Percentiles rank a stretch among this genome's conserved stretches.
Conservation (phyloP, 2,113 vertebrate species). For the Bombycilla garrulus region DNA sequence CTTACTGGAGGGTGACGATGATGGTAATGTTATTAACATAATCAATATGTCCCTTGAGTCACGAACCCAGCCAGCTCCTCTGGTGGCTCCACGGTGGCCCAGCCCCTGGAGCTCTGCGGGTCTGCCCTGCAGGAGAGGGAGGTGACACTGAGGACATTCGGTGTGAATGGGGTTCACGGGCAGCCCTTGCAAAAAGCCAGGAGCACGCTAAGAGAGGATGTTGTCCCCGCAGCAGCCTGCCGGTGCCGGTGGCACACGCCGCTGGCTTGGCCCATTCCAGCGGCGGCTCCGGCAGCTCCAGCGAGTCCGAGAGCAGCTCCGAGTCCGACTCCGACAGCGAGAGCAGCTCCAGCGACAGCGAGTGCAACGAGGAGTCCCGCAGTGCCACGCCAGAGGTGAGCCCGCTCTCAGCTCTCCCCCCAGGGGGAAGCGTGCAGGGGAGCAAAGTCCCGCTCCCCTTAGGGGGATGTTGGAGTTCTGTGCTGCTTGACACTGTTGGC, state of each 20-base stretch:
- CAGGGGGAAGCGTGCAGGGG: fast-evolving
- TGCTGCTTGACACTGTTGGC: not conserved
- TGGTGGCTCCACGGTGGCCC: fast-evolving
- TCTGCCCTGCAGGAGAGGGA: not conserved
- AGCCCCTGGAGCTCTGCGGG: fast-evolving
- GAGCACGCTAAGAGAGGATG: not conserved
- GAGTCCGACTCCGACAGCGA: conserved; percentile 93
- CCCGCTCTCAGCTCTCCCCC: fast-evolving
- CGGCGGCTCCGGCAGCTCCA: conserved; percentile 87
- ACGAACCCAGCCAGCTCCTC: not conserved
- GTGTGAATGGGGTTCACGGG: fast-evolving
- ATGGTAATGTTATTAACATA: not conserved
- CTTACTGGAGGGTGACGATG: not conserved
- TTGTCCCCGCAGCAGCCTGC: conserved; percentile 67
- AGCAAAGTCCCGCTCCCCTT: not conserved
- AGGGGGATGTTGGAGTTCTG: not conserved
- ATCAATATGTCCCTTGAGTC: not conserved
- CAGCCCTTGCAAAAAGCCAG: not conserved
- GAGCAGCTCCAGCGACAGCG: conserved; percentile 93
- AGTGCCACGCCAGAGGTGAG: conserved; percentile 88
- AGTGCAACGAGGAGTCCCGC: conserved; percentile 86
- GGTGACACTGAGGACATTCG: fast-evolving
- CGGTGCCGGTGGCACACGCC: conserved; percentile 47
- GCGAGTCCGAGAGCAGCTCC: conserved; percentile 93
- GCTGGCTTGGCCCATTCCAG: conserved; percentile 69